Conservation (phyloP, 2,888 invertebrate genomes). For the Sarcophaga subvicina region DNA sequence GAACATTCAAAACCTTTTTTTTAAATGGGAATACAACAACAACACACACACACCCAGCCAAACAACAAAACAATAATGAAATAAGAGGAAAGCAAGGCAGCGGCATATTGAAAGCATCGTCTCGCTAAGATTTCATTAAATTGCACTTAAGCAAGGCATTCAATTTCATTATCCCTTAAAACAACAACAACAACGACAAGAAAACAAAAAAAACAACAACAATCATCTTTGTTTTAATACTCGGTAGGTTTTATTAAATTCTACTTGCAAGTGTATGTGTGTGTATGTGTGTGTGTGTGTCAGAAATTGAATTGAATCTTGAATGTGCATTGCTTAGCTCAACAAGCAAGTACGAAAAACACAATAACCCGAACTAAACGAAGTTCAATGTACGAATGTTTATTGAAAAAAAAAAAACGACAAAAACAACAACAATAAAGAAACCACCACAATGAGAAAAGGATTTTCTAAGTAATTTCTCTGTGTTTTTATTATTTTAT, state of each 20-base stretch:
- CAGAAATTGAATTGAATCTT: slow-evolving; percentile 61
- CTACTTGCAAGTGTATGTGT: background rate
- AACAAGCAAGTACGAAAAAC: slow-evolving; percentile 49
- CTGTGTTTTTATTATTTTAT: background rate
- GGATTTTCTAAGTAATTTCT: slow-evolving; percentile 64
- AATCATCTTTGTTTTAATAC: background rate
- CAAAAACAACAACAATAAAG: background rate
- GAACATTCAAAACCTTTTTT: too few species aligned
- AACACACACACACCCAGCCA: background rate
- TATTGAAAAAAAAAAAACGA: background rate
- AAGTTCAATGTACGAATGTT: background rate
- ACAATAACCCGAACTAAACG: background rate
- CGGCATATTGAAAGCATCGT: background rate
- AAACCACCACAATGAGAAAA: slow-evolving; percentile 29
- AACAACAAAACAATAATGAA: background rate
- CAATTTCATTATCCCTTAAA: slow-evolving; percentile 65
- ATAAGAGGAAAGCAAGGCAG: background rate
- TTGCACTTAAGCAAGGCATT: slow-evolving; percentile 68
- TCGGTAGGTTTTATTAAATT: background rate
- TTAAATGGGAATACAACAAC: background rate
- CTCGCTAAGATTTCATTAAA: slow-evolving; percentile 56
- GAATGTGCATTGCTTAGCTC: slow-evolving; percentile 63
- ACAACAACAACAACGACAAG: background rate
- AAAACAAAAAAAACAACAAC: background rate
- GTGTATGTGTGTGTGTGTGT: slow-evolving; percentile 6